Percentiles rank a stretch among this genome's conserved stretches.
These are phyloP conservation scores for Pollenia angustigena DNA, from an alignment of 2,888 invertebrate species.

Conservation along the genomic window DNA sequence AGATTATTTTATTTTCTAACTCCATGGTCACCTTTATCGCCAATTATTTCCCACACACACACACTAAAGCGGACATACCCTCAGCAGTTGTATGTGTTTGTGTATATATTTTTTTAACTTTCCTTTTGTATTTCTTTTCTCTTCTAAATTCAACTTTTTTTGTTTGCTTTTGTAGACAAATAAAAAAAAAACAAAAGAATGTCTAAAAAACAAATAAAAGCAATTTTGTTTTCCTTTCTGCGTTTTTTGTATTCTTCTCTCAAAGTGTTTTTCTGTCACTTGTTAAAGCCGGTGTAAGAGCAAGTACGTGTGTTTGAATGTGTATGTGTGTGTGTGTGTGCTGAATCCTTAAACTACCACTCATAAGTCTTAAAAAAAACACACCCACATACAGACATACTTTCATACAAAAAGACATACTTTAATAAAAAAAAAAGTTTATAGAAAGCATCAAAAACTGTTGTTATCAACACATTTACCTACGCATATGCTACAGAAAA, in stretches of 20 bases:
- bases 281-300: conserved; percentile 3
- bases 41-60: not conserved
- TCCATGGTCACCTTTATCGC: not conserved
- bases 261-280: conserved; percentile 51
- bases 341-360: conserved; percentile 35
- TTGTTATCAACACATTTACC: conserved; percentile 20
- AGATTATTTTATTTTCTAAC: no score
- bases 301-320: not conserved
- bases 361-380: conserved; percentile 32
- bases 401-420: not conserved
- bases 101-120: not conserved
- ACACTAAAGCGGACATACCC: not conserved
- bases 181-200: not conserved
- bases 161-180: conserved; percentile 24
- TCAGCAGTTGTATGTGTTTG: not conserved
- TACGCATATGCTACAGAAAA: conserved; percentile 38
- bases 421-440: not conserved
- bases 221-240: conserved; percentile 4
- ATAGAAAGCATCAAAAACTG: not conserved
- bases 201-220: conserved; percentile 6
- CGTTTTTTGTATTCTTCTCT: not conserved
- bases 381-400: not conserved
- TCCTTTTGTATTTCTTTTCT: not conserved
- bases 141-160: not conserved
- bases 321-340: not conserved